These are phyloP conservation scores for Taxidea taxus DNA, from an alignment of 2,113 vertebrate genomes.

Conservation along the genomic window DNA sequence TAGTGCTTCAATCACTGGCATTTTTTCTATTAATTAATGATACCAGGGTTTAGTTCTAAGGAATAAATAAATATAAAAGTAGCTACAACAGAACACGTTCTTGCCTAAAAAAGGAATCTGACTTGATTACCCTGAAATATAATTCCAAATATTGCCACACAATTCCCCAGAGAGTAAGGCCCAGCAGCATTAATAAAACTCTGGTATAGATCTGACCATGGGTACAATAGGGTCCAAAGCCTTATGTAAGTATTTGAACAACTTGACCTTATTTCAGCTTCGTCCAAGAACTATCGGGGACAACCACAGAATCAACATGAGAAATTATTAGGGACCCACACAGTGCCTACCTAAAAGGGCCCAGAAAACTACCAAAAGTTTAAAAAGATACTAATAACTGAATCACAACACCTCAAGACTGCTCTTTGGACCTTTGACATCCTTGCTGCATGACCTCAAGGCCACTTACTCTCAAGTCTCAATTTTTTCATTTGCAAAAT, in stretches of 20 bases:
- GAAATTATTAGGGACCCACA: not conserved
- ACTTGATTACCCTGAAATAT: not conserved
- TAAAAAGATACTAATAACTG: conserved; percentile 1
- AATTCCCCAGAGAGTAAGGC: not conserved
- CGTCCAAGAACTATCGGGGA: conserved; percentile 33
- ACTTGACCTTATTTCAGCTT: conserved; percentile 52
- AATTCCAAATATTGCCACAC: not conserved
- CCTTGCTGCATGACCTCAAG: not conserved
- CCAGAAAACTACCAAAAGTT: conserved; percentile 5
- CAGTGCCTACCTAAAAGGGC: not conserved
- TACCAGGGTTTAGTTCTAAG: conserved; percentile 11
- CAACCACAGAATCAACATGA: conserved; percentile 38
- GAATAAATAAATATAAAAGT: conserved; percentile 14
- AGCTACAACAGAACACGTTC: conserved; percentile 18
- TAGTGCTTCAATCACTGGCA: not conserved
- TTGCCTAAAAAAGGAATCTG: not conserved
- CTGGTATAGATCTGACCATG: not conserved
- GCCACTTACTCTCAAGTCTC: not conserved
- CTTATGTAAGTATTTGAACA: conserved; percentile 54
- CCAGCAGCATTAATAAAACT: not conserved
- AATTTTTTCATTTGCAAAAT: not conserved
- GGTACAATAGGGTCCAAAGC: not conserved
- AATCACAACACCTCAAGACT: not conserved
- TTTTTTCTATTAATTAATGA: conserved; percentile 36
- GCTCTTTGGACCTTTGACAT: not conserved